Evolutionary conservation across 2,797 vertebrate genomes (phyloP).

Genomic region (Arnoldichthys spilopterus): DNA sequence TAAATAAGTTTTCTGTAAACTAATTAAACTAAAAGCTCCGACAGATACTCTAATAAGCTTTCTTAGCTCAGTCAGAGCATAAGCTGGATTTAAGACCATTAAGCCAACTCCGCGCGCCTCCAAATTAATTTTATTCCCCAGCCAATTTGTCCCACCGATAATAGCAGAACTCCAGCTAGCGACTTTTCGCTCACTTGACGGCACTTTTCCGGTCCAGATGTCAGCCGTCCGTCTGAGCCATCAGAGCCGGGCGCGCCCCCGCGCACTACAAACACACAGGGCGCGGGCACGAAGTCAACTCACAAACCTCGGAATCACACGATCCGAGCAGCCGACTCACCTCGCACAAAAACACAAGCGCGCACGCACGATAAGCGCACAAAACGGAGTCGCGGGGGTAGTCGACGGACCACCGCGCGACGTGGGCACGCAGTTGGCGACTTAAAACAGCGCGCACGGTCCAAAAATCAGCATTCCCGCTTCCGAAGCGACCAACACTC

Average conservation of each 20-base stretch:
- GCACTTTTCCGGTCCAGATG: constrained; percentile 63
- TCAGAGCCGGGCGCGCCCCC: constrained; percentile 45
- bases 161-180: background rate
- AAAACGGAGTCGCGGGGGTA: background rate
- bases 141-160: background rate
- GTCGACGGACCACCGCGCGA: background rate
- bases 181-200: constrained; percentile 2
- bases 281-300: constrained; percentile 69
- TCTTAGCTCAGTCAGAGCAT: constrained; percentile 17
- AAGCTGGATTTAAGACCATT: constrained; percentile 28
- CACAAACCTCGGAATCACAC: constrained; percentile 52
- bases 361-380: constrained; percentile 10
- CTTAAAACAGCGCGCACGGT: constrained; percentile 13
- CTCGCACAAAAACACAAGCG: constrained; percentile 32
- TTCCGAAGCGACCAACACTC: constrained; percentile 66
- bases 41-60: background rate
- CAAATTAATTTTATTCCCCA: background rate
- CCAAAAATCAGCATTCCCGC: constrained; percentile 72
- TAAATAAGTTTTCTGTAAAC: background rate
- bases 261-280: constrained; percentile 47
- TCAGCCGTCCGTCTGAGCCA: constrained; percentile 60
- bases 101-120: constrained; percentile 6
- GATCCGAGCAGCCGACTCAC: constrained; percentile 35
- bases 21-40: constrained; percentile 14
- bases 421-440: background rate